Base-by-base conservation (phyloP, 2,888 invertebrate species). In the Vanessa cardui region DNA sequence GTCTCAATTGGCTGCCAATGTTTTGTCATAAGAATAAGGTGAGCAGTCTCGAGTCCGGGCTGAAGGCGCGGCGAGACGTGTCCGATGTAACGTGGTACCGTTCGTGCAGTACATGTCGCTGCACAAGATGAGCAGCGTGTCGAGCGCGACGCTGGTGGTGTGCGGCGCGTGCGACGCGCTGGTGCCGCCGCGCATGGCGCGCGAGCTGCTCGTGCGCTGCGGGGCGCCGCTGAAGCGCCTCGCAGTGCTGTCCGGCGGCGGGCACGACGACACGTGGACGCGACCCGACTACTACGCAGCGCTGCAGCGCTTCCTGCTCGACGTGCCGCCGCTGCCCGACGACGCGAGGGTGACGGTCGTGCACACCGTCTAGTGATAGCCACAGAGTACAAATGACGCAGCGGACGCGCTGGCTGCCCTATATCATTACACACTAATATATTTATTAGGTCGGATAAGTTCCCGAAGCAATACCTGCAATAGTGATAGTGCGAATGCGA, bases 261-360 rank as follows among this genome's bases (percentile, higher is more conserved):
- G 97, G 0, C 99, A 99, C 86, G 98, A 99, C 81, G 98, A 99
- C 85, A 99, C 98, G 0, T 99, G 98, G 98, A 96, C 96, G 69
- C 95, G 96, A 77, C 94, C 96, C 71, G 97, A 97, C 72, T 99
- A 98, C 78, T 96, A 95, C 79, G 85, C 93, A 31, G 88, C 91
- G 1, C 81, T 95, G 69, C 93, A 93, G 76, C 88, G 93, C 70
- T 94, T 94, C 76, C 80, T 95, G 64, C 52, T 77, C 9, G 88
- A 85, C 69, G 83, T 86, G 0, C 90, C 91, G 7, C 76, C 86
- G 0, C 72, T 88, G 49, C 84, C 89, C n/a, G 33, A 33, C 9
- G 56, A 56, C 15, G 31, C 8, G n/a, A 16, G 26, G 6, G 52
- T 16, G 16, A 6, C 26, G 6, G 26, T 16, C 31, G 52, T 54